phyloP scores from a whole-genome alignment of 2,113 vertebrate species.

The Fukomys damarensis region DNA sequence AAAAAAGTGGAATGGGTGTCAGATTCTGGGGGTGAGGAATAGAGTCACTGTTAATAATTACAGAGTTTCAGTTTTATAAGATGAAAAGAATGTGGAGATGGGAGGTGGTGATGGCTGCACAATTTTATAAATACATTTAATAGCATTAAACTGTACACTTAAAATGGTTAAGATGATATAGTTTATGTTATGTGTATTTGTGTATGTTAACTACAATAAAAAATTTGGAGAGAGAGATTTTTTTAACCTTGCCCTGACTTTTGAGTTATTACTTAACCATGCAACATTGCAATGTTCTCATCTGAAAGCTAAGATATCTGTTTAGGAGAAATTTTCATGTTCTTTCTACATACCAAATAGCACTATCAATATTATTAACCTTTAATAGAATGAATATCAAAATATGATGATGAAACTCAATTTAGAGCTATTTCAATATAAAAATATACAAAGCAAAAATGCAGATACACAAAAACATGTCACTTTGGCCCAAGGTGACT shows the following conservation, averaged over 20 bases:
- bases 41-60: not conserved
- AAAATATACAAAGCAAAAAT: slow-evolving; percentile 2
- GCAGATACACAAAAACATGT: not conserved
- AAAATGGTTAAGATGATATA: not conserved
- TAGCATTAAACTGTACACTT: not conserved
- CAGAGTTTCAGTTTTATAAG: not conserved
- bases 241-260: not conserved
- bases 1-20: not conserved
- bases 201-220: not conserved
- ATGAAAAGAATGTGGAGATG: not conserved
- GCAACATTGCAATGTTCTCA: not conserved
- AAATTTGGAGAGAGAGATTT: not conserved
- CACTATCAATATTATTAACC: slow-evolving; percentile 1
- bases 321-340: not conserved
- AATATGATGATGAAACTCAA: not conserved
- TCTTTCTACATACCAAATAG: not conserved
- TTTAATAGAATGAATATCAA: slow-evolving; percentile 6
- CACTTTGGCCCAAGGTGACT: not conserved
- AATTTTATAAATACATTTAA: not conserved
- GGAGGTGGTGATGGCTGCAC: too few relatives aligned
- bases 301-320: slow-evolving; percentile 1
- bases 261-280: not conserved
- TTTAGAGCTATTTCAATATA: not conserved
- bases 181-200: not conserved
- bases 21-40: not conserved